Evolutionary conservation across 2,888 invertebrate species (phyloP).

Genomic region (Trissoscelio sp.): DNA sequence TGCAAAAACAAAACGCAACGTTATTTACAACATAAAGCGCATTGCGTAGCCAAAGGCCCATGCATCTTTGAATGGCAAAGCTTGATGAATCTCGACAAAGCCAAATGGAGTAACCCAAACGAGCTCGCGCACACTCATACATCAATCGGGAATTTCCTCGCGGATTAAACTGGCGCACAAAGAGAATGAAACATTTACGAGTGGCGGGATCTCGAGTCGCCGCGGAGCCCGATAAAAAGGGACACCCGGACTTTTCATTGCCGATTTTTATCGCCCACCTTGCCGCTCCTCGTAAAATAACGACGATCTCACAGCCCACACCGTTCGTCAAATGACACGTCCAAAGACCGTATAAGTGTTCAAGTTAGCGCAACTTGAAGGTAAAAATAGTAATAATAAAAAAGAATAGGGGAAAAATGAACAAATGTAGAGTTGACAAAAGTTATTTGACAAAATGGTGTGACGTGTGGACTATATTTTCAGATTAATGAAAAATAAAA

Average conservation of each 20-base stretch:
- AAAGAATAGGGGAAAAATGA: background rate
- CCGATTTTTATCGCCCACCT: constrained; percentile 76
- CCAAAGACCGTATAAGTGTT: constrained; percentile 15
- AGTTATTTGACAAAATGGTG: too few relatives aligned
- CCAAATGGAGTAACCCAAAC: constrained; percentile 59
- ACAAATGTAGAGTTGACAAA: background rate
- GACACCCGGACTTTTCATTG: constrained; percentile 73
- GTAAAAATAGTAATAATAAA: constrained; percentile 17
- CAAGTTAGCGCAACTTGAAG: background rate
- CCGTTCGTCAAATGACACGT: constrained; percentile 13
- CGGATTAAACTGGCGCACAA: constrained; percentile 58
- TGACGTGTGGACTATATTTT: too few relatives aligned
- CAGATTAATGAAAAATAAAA: too few relatives aligned
- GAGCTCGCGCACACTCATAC: constrained; percentile 44
- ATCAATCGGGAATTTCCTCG: constrained; percentile 63
- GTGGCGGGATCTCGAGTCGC: constrained; percentile 37
- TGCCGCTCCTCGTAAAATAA: constrained; percentile 72
- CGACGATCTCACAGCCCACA: constrained; percentile 37
- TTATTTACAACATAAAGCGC: constrained; percentile 24
- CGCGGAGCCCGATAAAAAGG: constrained; percentile 35
- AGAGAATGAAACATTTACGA: constrained; percentile 63
- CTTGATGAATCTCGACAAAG: constrained; percentile 68
- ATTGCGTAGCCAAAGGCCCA: constrained; percentile 19
- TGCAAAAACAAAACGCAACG: constrained; percentile 16
- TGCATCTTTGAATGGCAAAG: constrained; percentile 48